Evolutionary conservation across 2,888 invertebrate genomes (phyloP).

Genomic region (Diabrotica balteata): DNA sequence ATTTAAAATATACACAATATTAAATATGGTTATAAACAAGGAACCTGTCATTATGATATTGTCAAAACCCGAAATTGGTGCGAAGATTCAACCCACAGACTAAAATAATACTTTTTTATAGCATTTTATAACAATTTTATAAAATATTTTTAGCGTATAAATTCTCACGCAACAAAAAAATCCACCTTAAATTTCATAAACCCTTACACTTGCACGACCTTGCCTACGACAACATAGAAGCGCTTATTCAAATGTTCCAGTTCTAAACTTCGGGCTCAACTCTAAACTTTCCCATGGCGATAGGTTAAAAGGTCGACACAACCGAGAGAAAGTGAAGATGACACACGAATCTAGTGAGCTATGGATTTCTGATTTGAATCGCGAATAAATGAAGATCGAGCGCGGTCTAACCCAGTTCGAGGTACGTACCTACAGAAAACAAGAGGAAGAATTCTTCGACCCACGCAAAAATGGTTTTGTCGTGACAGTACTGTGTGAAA

Average conservation of each 20-base stretch:
- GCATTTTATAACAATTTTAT: no score
- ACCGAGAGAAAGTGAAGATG: conserved; percentile 38
- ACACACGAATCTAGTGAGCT: conserved; percentile 37
- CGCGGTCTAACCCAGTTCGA: conserved; percentile 15
- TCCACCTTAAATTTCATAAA: no score
- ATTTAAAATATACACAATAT: no score
- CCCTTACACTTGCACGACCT: neutral
- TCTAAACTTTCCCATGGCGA: conserved; percentile 33
- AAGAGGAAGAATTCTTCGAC: conserved; percentile 3
- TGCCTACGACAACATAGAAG: conserved; percentile 15
- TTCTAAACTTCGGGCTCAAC: conserved; percentile 8
- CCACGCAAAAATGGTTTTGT: conserved; percentile 19
- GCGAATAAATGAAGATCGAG: conserved; percentile 31
- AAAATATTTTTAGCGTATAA: no score
- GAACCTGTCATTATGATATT: no score
- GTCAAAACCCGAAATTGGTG: no score
- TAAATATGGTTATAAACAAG: no score
- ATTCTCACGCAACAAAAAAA: no score
- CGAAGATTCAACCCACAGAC: no score
- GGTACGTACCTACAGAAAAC: conserved; percentile 2
- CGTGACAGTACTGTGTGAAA: conserved; percentile 8
- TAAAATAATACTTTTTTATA: no score
- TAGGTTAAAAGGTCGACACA: conserved; percentile 39
- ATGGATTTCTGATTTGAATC: conserved; percentile 37
- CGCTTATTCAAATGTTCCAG: conserved; percentile 12